Evolutionary conservation across 2,113 vertebrate genomes (phyloP), one percentile per base, ranked within the genome.

Genomic region (Sphaerodactylus townsendi): DNA sequence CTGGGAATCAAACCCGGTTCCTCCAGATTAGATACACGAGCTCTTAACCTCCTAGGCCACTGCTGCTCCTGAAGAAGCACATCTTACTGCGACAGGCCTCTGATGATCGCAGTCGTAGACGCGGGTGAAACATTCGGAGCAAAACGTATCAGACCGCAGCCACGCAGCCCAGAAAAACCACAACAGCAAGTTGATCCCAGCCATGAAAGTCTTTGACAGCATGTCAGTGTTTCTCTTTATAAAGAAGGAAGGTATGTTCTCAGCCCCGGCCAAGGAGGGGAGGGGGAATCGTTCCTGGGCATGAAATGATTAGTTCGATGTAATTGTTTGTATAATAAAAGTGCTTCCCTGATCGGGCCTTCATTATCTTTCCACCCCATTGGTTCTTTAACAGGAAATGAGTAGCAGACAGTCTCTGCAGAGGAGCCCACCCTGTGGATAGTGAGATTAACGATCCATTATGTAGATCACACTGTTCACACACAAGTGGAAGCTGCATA

Each of bases 391-490:
- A 68, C 13, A 53, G 82, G 73, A 83, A 83, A 83, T 83, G 62
- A 50, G 73, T 69, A 76, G 73, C 73, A 83, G 56, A 64, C 33
- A 64, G 82, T 69, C 28, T 62, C 62, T 69, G 75, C 56, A 69
- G 73, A 83, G 64, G 35, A 83, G 73, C 50, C 82, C 82, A 68
- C 73, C 73, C 64, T 6, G n/a, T 77, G 73, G 82, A 77, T 76
- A 30, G 46, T 37, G 62, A 77, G 82, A 83, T 83, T 83, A 83
- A 83, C 75, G 72, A 56, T 83, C 82, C 73, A 76, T 77, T 83
- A 77, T 83, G 82, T 68, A 83, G 82, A 76, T 83, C 46, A 69
- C 72, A 83, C 73, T 76, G 73, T 83, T 76, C 76, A 77, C 73
- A 83, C 46, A 76, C 44, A 83, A 83, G 62, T 39, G 37, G 82